Base-by-base conservation (phyloP, 2,113 vertebrate species). In the Cryptoleucopteryx plumbea region DNA sequence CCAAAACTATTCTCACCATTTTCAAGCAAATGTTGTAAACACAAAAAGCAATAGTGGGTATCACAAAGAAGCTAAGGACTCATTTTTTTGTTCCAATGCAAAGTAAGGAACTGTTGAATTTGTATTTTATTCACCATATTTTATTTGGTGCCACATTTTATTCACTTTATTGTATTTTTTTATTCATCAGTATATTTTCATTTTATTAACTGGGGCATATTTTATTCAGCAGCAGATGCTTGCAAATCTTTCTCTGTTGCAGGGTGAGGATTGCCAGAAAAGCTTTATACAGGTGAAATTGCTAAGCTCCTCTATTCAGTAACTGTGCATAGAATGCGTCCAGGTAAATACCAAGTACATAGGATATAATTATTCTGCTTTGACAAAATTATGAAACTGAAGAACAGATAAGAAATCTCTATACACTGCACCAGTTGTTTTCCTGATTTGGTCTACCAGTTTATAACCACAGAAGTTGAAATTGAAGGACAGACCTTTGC, bases 41-140 rank as follows among this genome's bases (percentile, higher is more conserved):
- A 38, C 3, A 58, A 58, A 87, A 23, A 0, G 0, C 8, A 80
- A 16, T 5, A 67, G 6, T 10, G 12, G 6, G 4, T 43, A 38
- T 42, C 12, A 15, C 6, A 62, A 47, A 75, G 26, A 12, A 81
- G 11, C 0, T 32, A 21, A 74, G 74, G 16, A 47, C 11, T 29
- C 19, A 34, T 43, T 47, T 38, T 32, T 90, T 81, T 2, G 2
- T 81, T 68, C 7, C 11, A 73, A 34, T 61, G 40, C 58, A 63
- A 84, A 40, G 23, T 61, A 55, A 26, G 1, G 4, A 6, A 53
- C 8, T 36, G 11, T 25, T 90, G 36, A 63, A 38, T 34, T 91
- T 68, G 6, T 32, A 23, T 84, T 80, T 45, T 42, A 70, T 27
- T 56, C 8, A 56, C 16, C 0, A 4, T n/a, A 21, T 70, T 63